Percentiles rank a stretch among this genome's conserved stretches.
These are phyloP conservation scores for Melanotaenia boesemani DNA, from an alignment of 2,797 vertebrate species.

Conservation along the genomic window DNA sequence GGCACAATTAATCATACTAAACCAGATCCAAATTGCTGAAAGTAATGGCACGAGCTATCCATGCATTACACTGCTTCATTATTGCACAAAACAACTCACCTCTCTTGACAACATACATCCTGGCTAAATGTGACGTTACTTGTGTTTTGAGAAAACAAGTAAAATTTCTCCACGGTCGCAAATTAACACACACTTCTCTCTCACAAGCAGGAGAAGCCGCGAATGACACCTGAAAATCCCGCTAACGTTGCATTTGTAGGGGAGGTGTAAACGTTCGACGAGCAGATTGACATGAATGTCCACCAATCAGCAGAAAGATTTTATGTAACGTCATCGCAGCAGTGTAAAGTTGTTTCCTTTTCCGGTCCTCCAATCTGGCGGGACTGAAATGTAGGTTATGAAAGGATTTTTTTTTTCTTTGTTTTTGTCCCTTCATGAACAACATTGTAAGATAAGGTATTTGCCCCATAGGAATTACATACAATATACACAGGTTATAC, in stretches of 20 bases:
- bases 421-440: background rate
- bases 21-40: background rate
- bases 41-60: background rate
- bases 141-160: conserved; percentile 3
- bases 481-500: background rate
- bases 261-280: background rate
- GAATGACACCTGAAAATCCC: conserved; percentile 36
- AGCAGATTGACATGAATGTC: accelerated
- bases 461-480: background rate
- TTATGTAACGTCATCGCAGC: background rate
- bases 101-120: conserved; percentile 94
- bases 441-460: background rate
- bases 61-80: accelerated
- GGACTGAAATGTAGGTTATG: conserved; percentile 46
- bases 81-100: conserved; percentile 76
- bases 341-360: background rate
- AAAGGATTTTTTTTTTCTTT: background rate
- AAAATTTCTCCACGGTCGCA: background rate
- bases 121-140: conserved; percentile 13
- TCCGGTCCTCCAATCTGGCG: conserved; percentile 48
- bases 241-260: conserved; percentile 60
- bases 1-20: no score
- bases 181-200: accelerated
- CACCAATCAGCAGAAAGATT: conserved; percentile 44
- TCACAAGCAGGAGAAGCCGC: conserved; percentile 8